phyloP scores from a whole-genome alignment of 2,113 vertebrate species.

The Malurus cyaneus region DNA sequence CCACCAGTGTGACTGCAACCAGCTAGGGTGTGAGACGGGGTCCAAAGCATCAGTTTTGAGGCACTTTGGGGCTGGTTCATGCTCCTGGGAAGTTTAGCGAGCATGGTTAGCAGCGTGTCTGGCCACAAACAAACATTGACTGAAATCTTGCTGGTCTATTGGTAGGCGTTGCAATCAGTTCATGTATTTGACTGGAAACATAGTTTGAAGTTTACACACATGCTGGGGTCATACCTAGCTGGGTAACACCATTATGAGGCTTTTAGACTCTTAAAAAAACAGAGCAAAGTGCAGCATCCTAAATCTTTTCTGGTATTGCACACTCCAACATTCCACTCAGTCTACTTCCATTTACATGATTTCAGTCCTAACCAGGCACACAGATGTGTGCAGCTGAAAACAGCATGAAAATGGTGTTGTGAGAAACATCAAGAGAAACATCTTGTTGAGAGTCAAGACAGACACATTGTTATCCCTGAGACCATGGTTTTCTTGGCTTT shows the following conservation, averaged over 20 bases:
- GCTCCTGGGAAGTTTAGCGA: neutral
- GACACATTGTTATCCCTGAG: neutral
- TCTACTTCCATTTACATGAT: neutral
- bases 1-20: neutral
- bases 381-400: neutral
- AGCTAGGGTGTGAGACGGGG: neutral
- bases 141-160: neutral
- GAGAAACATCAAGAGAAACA: neutral
- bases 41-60: neutral
- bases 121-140: neutral
- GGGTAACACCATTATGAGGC: neutral
- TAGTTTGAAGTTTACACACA: neutral
- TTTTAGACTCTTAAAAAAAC: neutral
- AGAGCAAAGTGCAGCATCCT: neutral
- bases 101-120: neutral
- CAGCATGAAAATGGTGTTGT: neutral
- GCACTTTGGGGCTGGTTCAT: neutral
- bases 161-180: neutral
- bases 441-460: neutral
- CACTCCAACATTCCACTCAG: neutral
- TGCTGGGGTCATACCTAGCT: neutral
- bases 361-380: neutral
- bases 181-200: neutral
- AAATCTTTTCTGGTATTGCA: neutral
- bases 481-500: neutral